These are phyloP conservation scores for Mesitornis unicolor DNA, from an alignment of 2,113 vertebrate species.

Conservation along the genomic window DNA sequence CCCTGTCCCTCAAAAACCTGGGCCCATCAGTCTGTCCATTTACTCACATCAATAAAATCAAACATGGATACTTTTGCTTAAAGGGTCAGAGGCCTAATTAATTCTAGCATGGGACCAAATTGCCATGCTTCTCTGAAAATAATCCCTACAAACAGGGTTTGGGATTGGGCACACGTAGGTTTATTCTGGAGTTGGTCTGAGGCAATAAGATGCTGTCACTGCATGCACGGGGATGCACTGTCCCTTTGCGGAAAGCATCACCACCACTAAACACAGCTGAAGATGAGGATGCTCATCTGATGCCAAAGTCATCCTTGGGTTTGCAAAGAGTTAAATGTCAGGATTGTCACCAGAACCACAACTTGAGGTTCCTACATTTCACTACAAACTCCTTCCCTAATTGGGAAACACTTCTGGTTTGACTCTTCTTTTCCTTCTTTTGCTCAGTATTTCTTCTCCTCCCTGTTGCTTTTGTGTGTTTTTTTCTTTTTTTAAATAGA, in stretches of 20 bases:
- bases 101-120: not conserved
- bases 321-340: not conserved
- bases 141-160: not conserved
- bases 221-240: fast-evolving
- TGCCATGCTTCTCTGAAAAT: fast-evolving
- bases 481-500: not conserved
- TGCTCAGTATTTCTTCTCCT: slow-evolving; percentile 5
- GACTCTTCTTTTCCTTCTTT: not conserved
- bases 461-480: not conserved
- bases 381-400: not conserved
- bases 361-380: not conserved
- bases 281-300: fast-evolving
- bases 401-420: slow-evolving; percentile 11
- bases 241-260: not conserved
- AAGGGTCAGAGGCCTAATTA: not conserved
- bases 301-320: not conserved
- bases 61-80: fast-evolving
- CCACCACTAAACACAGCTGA: fast-evolving
- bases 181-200: not conserved
- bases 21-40: fast-evolving
- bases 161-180: fast-evolving
- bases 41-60: not conserved
- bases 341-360: not conserved
- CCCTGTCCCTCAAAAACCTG: not conserved
- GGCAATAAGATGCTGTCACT: not conserved